Base-by-base conservation (phyloP, 2,888 invertebrate genomes). In the Acleris emargana region DNA sequence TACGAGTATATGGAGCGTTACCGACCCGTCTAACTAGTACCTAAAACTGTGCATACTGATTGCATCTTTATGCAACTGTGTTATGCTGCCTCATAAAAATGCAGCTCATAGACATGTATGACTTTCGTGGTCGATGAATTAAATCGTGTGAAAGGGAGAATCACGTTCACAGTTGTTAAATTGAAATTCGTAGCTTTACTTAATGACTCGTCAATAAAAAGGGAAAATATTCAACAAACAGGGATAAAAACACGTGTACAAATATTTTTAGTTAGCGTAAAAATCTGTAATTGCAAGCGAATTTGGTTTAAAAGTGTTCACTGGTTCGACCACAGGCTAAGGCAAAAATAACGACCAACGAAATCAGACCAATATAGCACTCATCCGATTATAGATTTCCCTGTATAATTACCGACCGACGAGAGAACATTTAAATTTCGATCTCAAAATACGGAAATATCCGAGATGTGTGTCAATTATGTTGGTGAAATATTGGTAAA, bases 11-110 rank as follows among this genome's bases (percentile, higher is more conserved):
- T 67, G 55, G 62, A 67, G 62, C 62, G 57, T 67, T 67, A 67
- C 28, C 6, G 47, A 57, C 66, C 32, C 17, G 62, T 43, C 58
- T 50, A 52, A 49, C 67, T 4, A 53, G 59, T 66, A 66, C 51
- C 60, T 67, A 55, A 57, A 49, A 57, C 50, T 64, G 55, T 67
- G 50, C 49, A 42, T 62, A 32, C 60, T 17, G 63, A 66, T 66
- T 69, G 60, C 58, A 63, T 68, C 60, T 69, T 69, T 62, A 69
- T 68, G 68, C 60, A 69, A 67, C 59, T 58, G 42, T 58, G 42
- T 59, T 25, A 51, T 55, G 32, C 32, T 49, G 32, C 16, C 11
- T 43, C 53, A 45, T 64, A 25, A 49, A 47, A 47, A 53, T 42
- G 11, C 47, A 42, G 42, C 38, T 54, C 17, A 54, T 11, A 53